Evolutionary conservation across 2,797 vertebrate species (phyloP).

Genomic region (Sylvia borin): DNA sequence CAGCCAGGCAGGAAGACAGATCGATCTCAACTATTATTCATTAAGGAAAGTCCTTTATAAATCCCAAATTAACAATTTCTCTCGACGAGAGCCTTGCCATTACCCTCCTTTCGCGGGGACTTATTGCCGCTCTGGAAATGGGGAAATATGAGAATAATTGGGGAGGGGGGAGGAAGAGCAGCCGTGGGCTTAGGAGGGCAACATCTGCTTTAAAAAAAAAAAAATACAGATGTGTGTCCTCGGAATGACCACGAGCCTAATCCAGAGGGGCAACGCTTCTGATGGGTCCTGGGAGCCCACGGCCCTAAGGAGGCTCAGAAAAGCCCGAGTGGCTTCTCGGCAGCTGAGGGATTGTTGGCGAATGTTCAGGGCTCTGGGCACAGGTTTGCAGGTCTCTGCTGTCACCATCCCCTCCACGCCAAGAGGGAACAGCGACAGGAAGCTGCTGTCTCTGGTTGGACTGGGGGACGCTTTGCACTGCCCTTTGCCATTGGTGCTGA

Average conservation of each 20-base stretch:
- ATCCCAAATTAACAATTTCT: constrained; percentile 81
- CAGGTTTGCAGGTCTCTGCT: neutral
- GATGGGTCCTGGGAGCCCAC: neutral
- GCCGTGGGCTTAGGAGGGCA: neutral
- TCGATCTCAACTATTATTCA: constrained; percentile 75
- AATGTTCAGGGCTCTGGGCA: fast-evolving
- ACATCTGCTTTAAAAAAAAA: constrained; percentile 16
- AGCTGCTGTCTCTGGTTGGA: neutral
- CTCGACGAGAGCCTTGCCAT: constrained; percentile 66
- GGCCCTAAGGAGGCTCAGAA: fast-evolving
- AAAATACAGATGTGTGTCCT: constrained; percentile 47
- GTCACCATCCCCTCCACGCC: fast-evolving
- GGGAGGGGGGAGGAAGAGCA: constrained; percentile 30
- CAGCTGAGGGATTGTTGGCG: neutral
- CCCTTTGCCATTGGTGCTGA: neutral
- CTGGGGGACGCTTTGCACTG: neutral
- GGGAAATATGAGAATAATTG: constrained; percentile 69
- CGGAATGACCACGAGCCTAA: constrained; percentile 34
- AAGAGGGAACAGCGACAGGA: fast-evolving
- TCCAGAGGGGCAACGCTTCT: neutral
- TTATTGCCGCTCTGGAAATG: constrained; percentile 66
- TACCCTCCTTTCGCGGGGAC: constrained; percentile 61
- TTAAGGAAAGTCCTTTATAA: constrained; percentile 80
- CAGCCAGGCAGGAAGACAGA: constrained; percentile 75
- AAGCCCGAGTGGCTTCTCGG: neutral